Evolutionary conservation across 1,140 invertebrate species (phyloP).

Genomic region (Maconellicoccus hirsutus): DNA sequence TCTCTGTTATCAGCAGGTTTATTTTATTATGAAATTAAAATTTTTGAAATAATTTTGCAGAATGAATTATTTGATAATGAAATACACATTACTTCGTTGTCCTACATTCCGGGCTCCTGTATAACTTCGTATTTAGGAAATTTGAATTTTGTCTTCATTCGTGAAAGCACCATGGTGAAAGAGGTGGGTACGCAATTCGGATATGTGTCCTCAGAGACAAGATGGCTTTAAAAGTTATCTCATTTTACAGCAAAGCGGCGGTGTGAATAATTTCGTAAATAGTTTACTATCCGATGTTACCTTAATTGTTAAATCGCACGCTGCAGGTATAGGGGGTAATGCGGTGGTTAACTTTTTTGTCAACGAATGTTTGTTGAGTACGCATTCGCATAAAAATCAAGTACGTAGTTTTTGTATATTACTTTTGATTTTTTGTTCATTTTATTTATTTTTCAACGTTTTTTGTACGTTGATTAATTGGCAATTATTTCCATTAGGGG

Average conservation of each 20-base stretch:
- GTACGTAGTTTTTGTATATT: slow-evolving; percentile 40
- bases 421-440: background rate
- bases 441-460: slow-evolving; percentile 20
- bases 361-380: slow-evolving; percentile 75
- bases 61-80: background rate
- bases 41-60: background rate
- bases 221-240: background rate
- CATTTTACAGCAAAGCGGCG: slow-evolving; percentile 50
- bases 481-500: slow-evolving; percentile 45
- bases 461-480: slow-evolving; percentile 21
- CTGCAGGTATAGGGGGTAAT: slow-evolving; percentile 87
- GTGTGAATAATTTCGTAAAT: slow-evolving; percentile 85
- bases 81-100: slow-evolving; percentile 62
- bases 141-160: slow-evolving; percentile 88
- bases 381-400: slow-evolving; percentile 94
- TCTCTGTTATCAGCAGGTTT: background rate
- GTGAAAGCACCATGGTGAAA: slow-evolving; percentile 82
- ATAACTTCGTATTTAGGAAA: slow-evolving; percentile 82
- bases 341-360: slow-evolving; percentile 88
- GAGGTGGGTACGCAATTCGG: slow-evolving; percentile 52
- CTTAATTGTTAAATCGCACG: slow-evolving; percentile 83
- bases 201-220: background rate
- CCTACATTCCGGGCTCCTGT: slow-evolving; percentile 63
- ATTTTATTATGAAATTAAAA: background rate
- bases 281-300: slow-evolving; percentile 83